Evolutionary conservation across 2,888 invertebrate species (phyloP), one percentile per base, ranked within the genome.

Genomic region (Protodeltote pygarga): DNA sequence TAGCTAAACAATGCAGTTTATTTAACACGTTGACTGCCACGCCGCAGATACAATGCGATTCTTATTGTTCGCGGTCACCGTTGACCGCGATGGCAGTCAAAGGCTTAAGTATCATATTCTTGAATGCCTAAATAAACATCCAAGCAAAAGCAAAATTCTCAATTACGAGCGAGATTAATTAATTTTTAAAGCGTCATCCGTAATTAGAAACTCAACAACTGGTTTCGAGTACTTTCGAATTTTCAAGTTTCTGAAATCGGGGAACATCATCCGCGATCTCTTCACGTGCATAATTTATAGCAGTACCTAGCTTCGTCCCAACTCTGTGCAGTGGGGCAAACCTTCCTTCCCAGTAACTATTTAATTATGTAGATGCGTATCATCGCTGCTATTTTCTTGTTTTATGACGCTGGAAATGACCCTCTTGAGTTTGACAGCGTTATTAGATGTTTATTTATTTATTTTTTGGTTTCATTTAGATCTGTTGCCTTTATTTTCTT

Each of bases 231-330:
- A 81, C 81, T 82, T 75, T 32, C 49, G 60, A 81, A 71, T 78
- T 80, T 69, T 50, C 65, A 81, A 83, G 77, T 83, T 79, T 70
- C 52, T 40, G 54, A 65, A 72, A 75, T 74, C 60, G 71, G 23
- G 59, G 61, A 72, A 73, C 77, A 71, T 72, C 77, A 79, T 74
- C 77, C 73, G 55, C 73, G 73, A 79, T 82, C 73, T 78, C 60
- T 61, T 55, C 71, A 77, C 79, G 80, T 87, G 82, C 86, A 89
- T 89, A 86, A 87, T 88, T 88, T 79, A 89, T 89, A 75, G 74
- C 53, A 10, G 53, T 55, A 64, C 62, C 49, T 48, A 39, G 53
- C 50, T 17, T 47, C 54, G 46, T 24, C 41, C 50, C 33, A 50
- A 49, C 50, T 68, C 44, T 17, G 29, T 21, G 28, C 44, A 15